Evolutionary conservation across 2,113 vertebrate species (phyloP), one percentile per base, ranked within the genome.

Genomic region (Aegotheles bennettii): DNA sequence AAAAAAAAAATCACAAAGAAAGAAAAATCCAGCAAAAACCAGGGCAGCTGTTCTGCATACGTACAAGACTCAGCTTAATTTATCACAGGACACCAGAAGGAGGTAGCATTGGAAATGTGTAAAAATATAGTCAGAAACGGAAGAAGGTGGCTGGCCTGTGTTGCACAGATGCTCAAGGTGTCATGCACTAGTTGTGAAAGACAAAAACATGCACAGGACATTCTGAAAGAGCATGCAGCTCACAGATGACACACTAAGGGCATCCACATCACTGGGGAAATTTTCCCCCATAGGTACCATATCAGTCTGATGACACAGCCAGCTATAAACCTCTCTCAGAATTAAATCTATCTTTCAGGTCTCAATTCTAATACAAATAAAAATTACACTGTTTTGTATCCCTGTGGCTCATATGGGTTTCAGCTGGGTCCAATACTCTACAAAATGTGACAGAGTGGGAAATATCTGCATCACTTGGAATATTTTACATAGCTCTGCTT

Each of bases 401-500:
- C 47, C 20, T 57, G 0, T 59, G 56, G 31, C 16, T 89, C 57
- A 73, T 63, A 26, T 1, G 11, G 15, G 25, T 87, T 90, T 93
- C 36, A 77, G 18, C 0, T 7, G 36, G 33, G 21, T 53, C 48
- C 36, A 85, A 53, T 0, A 0, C 19, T 91, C 24, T 38, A 19
- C 15, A 36, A 29, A 28, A 75, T 0, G 0, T 54, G 56, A 84
- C 51, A n/a, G 78, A 91, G 31, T 43, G 31, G 65, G 40, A 92
- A 96, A 89, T 48, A 68, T 3, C 60, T 71, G 2, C 26, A 84
- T 29, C 48, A 12, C 42, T 78, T 79, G 20, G 1, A 76, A 60
- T 78, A 69, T 60, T 95, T 89, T 91, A 69, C 84, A 87, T 79
- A 68, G 80, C 36, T 78, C 38, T 28, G 42, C 61, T 69, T 50